A percentile compares a stretch with the other conserved stretches of the same genome.
Evolutionary conservation across 1,140 invertebrate species (phyloP).

Genomic region (Drosophila santomea): DNA sequence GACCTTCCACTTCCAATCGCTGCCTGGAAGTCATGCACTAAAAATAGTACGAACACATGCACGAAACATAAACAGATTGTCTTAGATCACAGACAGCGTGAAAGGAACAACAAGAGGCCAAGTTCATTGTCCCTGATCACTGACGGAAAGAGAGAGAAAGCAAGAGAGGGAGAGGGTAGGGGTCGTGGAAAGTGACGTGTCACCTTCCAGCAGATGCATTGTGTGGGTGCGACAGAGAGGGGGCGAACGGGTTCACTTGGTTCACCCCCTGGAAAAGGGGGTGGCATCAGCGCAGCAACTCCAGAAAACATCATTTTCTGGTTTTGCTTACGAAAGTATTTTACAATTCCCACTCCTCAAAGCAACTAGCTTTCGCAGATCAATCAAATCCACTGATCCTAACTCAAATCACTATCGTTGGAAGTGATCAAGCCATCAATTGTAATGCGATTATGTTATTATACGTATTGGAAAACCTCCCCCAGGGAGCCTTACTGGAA

Average conservation of each 20-base stretch:
- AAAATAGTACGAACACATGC: slow-evolving; percentile 35
- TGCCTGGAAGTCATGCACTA: slow-evolving; percentile 34
- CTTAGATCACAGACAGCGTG: slow-evolving; percentile 20
- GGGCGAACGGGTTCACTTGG: not conserved
- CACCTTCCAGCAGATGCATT: slow-evolving; percentile 12
- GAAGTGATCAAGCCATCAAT: not conserved
- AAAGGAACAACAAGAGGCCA: slow-evolving; percentile 8
- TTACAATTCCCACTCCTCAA: too few relatives aligned
- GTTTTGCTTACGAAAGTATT: not conserved
- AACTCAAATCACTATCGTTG: too few relatives aligned
- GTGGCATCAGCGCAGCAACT: slow-evolving; percentile 4
- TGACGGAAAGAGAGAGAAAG: not conserved
- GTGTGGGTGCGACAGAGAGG: slow-evolving; percentile 12
- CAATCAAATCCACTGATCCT: not conserved
- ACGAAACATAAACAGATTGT: slow-evolving; percentile 11
- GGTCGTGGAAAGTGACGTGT: slow-evolving; percentile 23
- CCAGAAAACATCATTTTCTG: not conserved
- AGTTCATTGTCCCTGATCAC: slow-evolving; percentile 44
- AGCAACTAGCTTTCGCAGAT: not conserved
- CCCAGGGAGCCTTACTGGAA: not conserved
- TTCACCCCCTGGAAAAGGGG: slow-evolving; percentile 2
- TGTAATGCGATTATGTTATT: not conserved
- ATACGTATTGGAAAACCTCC: not conserved
- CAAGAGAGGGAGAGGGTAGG: not conserved
- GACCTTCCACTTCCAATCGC: slow-evolving; percentile 34